Conservation (phyloP, 2,113 vertebrate species). For the Trogon surrucura region DNA sequence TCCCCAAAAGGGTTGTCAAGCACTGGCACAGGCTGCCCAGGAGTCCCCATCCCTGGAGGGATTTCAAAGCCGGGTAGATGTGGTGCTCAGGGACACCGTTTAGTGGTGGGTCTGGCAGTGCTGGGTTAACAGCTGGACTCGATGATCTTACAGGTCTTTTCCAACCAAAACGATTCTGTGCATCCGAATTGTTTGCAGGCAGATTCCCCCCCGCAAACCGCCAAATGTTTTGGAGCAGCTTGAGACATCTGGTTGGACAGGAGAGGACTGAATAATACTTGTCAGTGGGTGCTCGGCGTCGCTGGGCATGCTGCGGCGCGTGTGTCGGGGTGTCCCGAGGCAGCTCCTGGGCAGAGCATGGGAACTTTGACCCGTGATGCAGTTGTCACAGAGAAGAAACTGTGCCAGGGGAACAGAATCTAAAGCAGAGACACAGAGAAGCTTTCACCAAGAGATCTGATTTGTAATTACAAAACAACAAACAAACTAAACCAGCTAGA, state of each 20-base stretch:
- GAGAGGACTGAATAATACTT: background rate
- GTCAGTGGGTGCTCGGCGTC: background rate
- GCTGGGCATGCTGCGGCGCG: background rate
- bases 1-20: no score
- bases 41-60: no score
- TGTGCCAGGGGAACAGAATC: background rate
- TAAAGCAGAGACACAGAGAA: background rate
- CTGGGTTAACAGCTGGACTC: no score
- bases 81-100: no score
- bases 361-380: background rate
- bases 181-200: background rate
- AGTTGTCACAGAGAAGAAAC: background rate
- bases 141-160: no score
- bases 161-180: no score
- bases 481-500: background rate
- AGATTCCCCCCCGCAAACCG: background rate
- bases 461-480: background rate
- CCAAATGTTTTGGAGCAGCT: background rate
- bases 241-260: background rate
- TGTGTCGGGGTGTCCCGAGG: accelerated
- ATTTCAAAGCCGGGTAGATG: no score
- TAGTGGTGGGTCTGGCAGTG: no score
- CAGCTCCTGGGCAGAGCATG: background rate
- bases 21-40: no score
- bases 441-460: background rate